Evolutionary conservation across 2,113 vertebrate species (phyloP), one percentile per base, ranked within the genome.

Genomic region (Daboia siamensis): DNA sequence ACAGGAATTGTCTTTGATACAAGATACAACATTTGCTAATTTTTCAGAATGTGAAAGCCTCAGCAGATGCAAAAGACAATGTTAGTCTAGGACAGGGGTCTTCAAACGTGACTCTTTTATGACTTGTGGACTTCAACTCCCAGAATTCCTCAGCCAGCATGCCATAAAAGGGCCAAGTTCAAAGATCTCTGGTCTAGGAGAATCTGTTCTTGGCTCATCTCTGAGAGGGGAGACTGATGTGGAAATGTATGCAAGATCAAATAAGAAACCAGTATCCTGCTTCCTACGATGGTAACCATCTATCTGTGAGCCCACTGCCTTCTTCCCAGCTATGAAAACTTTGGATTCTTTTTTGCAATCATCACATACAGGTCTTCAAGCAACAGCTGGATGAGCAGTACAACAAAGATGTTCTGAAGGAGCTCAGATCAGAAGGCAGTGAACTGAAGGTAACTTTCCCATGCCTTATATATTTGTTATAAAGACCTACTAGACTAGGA

Each of bases 301-400:
- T 39, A 80, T 44, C 86, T n/a, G 86, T 12, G 24, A 51, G 11
- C 85, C 46, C 46, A 86, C 17, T 12, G 44, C 17, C 44, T 64
- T 59, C 29, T 48, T 91, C 21, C 39, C 54, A 48, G 15, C 85
- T 5, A 48, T 59, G 3, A 48, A 91, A 44, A 54, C 8, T 26
- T 59, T 86, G 23, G 26, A 69, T 87, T 24, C 4, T 44, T 11
- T 10, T 21, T 88, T 80, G 33, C 15, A 80, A 54, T 48, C 1
- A 55, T 57, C 59, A 3, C 26, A 46, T 69, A 52, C 11, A 92
- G 92, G 88, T 92, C 74, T 90, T 64, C 88, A 92, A 92, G 88
- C 88, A 90, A 59, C 92, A 64, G 88, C 7, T 52, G 88, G 69
- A 92, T n/a, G 88, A 92, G 74, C 86, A 90, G 11, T 64, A 74